Evolutionary conservation across 2,113 vertebrate species (phyloP).

Genomic region (Caracal caracal): DNA sequence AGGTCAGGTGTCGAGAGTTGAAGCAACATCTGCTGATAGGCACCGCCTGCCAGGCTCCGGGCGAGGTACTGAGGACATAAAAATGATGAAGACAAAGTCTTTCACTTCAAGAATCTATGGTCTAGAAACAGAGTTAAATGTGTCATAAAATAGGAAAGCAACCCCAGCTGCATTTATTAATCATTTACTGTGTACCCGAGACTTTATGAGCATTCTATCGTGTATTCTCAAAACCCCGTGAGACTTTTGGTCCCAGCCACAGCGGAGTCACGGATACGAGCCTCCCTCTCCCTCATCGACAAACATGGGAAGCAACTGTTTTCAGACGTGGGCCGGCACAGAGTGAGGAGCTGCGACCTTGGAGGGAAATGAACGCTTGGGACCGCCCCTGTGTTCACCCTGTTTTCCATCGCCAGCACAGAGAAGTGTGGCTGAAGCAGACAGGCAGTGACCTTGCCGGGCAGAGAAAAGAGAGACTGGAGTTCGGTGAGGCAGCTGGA

Average conservation of each 20-base stretch:
- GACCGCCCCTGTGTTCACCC: background rate
- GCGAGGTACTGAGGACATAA: background rate
- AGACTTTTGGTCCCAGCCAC: background rate
- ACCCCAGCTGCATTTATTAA: background rate
- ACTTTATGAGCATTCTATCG: background rate
- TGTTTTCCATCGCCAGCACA: background rate
- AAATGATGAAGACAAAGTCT: background rate
- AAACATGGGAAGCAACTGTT: background rate
- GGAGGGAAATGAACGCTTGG: background rate
- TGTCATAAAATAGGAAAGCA: background rate
- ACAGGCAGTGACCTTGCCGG: background rate
- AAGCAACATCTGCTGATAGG: background rate
- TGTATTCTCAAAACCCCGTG: background rate
- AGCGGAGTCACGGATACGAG: background rate
- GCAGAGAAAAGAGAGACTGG: background rate
- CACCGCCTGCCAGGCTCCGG: background rate
- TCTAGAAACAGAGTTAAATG: background rate
- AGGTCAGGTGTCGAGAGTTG: background rate
- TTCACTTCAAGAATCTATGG: slow-evolving; percentile 1
- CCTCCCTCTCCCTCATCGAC: background rate
- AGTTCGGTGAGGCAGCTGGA: background rate
- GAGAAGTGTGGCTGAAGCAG: background rate
- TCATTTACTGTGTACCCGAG: background rate
- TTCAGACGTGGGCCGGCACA: background rate
- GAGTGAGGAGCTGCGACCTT: background rate